phyloP scores from a whole-genome alignment of 1,140 invertebrate genomes.

The Ctenoplectra terminalis region DNA sequence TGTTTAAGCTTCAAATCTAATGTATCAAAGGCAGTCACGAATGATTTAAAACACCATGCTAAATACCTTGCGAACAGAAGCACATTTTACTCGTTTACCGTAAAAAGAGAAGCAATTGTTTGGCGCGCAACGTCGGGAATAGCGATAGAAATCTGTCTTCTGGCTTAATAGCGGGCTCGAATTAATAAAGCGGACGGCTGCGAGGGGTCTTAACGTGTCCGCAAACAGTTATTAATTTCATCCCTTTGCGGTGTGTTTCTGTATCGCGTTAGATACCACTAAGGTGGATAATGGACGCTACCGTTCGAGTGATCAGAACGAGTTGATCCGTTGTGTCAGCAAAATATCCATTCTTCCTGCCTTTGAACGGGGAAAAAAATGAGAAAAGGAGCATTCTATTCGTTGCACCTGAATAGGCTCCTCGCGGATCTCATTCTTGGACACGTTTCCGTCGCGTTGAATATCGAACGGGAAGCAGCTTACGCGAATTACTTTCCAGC shows the following conservation, averaged over 20 bases:
- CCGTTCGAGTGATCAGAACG: conserved; percentile 56
- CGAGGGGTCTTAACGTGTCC: conserved; percentile 57
- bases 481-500: conserved; percentile 1
- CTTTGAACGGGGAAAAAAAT: not conserved
- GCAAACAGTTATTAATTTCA: conserved; percentile 71
- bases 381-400: not conserved
- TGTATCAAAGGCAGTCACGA: not conserved
- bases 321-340: conserved; percentile 53
- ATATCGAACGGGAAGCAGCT: not conserved
- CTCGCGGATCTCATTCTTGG: conserved; percentile 1
- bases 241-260: conserved; percentile 52
- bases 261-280: conserved; percentile 33
- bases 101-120: conserved; percentile 18
- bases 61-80: not conserved
- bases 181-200: conserved; percentile 65
- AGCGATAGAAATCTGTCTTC: conserved; percentile 39
- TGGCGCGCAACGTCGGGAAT: not conserved
- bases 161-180: conserved; percentile 36
- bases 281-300: conserved; percentile 67
- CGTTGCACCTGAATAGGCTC: not conserved
- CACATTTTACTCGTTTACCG: not conserved
- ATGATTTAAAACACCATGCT: not conserved
- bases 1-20: not conserved
- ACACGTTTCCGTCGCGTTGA: not conserved
- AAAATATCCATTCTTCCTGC: conserved; percentile 39